phyloP scores from a whole-genome alignment of 1,140 invertebrate species.

The Pseudomyrmex sp. region DNA sequence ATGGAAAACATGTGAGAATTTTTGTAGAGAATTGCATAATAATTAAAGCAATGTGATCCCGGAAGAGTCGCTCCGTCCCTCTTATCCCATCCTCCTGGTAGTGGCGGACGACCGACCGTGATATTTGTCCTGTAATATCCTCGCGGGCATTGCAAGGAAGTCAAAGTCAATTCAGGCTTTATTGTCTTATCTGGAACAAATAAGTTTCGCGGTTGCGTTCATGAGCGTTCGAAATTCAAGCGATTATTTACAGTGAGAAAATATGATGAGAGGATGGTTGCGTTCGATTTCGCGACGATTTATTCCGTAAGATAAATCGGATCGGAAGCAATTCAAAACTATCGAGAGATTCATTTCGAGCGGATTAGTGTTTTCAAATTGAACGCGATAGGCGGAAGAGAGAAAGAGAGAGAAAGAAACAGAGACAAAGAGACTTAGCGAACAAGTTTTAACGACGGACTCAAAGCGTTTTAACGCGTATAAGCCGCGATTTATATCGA shows the following conservation, averaged over 20 bases:
- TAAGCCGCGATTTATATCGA: constrained; percentile 53
- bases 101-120: constrained; percentile 82
- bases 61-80: constrained; percentile 73
- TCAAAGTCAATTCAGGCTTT: constrained; percentile 74
- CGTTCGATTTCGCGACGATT: constrained; percentile 44
- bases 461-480: constrained; percentile 47
- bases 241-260: constrained; percentile 30
- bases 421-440: constrained; percentile 18
- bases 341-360: constrained; percentile 48
- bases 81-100: constrained; percentile 85
- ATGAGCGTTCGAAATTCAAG: constrained; percentile 5
- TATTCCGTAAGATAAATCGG: constrained; percentile 53
- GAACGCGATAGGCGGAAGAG: constrained; percentile 54
- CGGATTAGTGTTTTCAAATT: constrained; percentile 57
- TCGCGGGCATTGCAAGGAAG: constrained; percentile 75
- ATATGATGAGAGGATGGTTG: constrained; percentile 19
- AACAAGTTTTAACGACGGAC: constrained; percentile 48
- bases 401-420: not conserved
- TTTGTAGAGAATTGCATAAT: constrained; percentile 86
- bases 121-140: constrained; percentile 84
- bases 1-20: constrained; percentile 83
- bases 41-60: constrained; percentile 84
- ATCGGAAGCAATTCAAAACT: constrained; percentile 54
- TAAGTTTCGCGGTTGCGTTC: constrained; percentile 40
- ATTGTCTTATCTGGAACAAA: constrained; percentile 74